A percentile compares a stretch with the other conserved stretches of the same genome.
These are phyloP conservation scores for Rhopalosiphum maidis DNA, from an alignment of 1,140 invertebrate genomes.

Conservation along the genomic window DNA sequence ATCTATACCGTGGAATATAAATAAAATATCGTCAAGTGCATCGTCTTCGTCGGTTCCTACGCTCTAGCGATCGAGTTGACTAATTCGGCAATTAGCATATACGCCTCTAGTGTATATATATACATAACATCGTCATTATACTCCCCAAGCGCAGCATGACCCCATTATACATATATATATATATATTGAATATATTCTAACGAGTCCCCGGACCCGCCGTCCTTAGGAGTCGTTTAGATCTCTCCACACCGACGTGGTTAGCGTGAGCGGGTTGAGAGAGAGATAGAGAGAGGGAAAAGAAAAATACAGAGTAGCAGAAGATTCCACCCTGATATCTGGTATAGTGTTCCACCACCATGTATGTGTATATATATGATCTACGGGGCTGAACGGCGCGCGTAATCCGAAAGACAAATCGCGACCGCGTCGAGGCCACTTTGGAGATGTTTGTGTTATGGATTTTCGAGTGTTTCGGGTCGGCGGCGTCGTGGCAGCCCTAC, in stretches of 20 bases:
- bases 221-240: background rate
- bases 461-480: background rate
- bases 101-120: background rate
- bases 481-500: background rate
- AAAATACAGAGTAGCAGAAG: background rate
- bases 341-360: background rate
- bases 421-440: background rate
- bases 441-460: conserved; percentile 22
- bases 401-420: conserved; percentile 17
- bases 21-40: background rate
- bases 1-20: background rate
- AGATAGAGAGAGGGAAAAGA: background rate
- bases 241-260: background rate
- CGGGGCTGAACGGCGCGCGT: background rate
- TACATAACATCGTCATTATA: background rate
- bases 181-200: background rate
- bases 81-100: background rate
- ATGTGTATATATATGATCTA: background rate
- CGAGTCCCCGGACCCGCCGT: background rate
- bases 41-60: too few species aligned
- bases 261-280: background rate
- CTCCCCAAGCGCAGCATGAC: too few species aligned
- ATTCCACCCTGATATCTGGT: background rate
- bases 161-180: background rate
- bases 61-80: background rate